phyloP scores from a whole-genome alignment of 2,113 vertebrate genomes.

The Vulpes ferrilata region DNA sequence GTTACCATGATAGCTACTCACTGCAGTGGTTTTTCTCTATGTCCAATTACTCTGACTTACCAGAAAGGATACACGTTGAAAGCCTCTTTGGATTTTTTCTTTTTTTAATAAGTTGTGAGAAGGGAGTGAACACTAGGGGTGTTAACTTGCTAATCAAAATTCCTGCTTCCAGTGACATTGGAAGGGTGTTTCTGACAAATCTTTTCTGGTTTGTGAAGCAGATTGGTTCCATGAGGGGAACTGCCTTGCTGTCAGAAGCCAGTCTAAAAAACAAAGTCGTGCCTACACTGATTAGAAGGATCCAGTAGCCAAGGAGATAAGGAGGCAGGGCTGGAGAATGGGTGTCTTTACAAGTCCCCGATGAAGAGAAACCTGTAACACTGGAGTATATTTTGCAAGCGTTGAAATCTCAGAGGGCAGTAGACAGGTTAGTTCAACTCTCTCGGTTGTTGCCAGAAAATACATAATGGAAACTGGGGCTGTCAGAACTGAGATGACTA shows the following conservation, averaged over 20 bases:
- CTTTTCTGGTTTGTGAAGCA: conserved; percentile 32
- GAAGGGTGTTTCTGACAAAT: conserved; percentile 21
- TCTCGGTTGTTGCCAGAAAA: background rate
- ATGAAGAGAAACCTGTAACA: background rate
- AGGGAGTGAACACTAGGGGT: background rate
- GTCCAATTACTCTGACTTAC: background rate
- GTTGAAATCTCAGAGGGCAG: background rate
- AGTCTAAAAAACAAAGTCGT: conserved; percentile 37
- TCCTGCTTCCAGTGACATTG: conserved; percentile 17
- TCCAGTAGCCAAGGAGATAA: conserved; percentile 9
- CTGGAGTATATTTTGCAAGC: background rate
- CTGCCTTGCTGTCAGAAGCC: conserved; percentile 25
- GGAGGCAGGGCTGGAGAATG: background rate
- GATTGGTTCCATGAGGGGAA: conserved; percentile 46
- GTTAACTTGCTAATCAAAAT: background rate
- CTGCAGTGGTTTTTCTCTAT: background rate
- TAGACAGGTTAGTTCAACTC: background rate
- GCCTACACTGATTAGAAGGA: background rate
- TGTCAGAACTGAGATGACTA: background rate
- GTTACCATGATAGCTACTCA: too few species aligned
- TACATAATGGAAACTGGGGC: background rate
- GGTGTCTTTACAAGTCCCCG: background rate
- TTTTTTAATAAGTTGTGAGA: background rate
- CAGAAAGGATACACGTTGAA: background rate
- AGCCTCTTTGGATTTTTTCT: background rate